A percentile compares a stretch with the other conserved stretches of the same genome.
These are phyloP conservation scores for Lithophane leautieri DNA, from an alignment of 2,888 invertebrate species.

Conservation along the genomic window DNA sequence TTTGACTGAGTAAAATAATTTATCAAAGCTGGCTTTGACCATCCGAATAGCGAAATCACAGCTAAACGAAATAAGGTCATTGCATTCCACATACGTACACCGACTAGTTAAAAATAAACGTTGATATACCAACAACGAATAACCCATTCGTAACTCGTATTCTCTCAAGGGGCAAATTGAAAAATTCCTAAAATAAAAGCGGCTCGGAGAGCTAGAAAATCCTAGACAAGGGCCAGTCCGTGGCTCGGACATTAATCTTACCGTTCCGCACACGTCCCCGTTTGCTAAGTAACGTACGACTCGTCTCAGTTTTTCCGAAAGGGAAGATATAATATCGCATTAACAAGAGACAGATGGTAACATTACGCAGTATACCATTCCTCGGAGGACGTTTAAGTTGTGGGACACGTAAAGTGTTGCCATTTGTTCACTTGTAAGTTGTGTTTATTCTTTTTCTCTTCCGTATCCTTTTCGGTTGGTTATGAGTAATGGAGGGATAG, in stretches of 20 bases:
- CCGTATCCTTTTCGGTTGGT: constrained; percentile 79
- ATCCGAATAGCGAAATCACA: constrained; percentile 16
- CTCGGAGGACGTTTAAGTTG: constrained; percentile 84
- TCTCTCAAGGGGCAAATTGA: constrained; percentile 80
- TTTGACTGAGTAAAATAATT: constrained; percentile 52
- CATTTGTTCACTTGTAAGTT: constrained; percentile 85
- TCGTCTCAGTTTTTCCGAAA: constrained; percentile 71
- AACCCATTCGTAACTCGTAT: constrained; percentile 75
- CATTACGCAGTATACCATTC: constrained; percentile 85
- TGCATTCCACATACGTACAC: constrained; percentile 33
- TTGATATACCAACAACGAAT: constrained; percentile 68
- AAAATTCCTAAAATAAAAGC: constrained; percentile 78
- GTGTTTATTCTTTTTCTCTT: constrained; percentile 84
- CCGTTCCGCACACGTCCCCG: constrained; percentile 69
- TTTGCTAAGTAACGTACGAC: constrained; percentile 72
- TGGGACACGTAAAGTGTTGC: constrained; percentile 86
- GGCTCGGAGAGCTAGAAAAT: constrained; percentile 72
- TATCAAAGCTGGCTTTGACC: constrained; percentile 47
- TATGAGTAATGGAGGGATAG: constrained; percentile 84
- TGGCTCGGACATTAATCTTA: constrained; percentile 71
- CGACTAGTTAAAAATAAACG: constrained; percentile 45
- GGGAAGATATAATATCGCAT: constrained; percentile 80
- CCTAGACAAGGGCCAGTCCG: constrained; percentile 67
- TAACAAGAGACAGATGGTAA: constrained; percentile 82
- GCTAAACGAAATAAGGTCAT: constrained; percentile 25